Base-by-base conservation (phyloP, 2,888 invertebrate species). In the Metalampra italica region DNA sequence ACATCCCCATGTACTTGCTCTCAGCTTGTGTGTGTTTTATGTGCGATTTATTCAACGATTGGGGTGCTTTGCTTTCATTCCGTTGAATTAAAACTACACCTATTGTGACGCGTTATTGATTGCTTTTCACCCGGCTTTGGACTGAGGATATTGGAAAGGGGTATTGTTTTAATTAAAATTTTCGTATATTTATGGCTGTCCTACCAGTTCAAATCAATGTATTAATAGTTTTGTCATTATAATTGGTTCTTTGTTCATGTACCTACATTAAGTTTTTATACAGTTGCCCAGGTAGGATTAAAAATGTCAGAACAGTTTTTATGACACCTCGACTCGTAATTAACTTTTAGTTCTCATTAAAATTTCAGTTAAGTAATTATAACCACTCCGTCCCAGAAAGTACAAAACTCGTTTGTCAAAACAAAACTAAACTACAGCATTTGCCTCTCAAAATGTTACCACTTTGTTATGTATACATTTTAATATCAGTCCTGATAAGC, bases 31-130 rank as follows among this genome's bases (percentile, higher is more conserved):
- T 66, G 73, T 82, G 82, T 82, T 83, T 80, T 84, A 82, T 74
- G 69, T 69, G 62, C 67, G 70, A 68, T 63, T 64, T 74, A 75
- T 78, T 80, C 83, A 84, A 83, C 84, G 71, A 78, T 76, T 80
- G 75, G 78, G 86, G 83, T 62, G 78, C 77, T 77, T 79, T 83
- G 78, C 77, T 77, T 79, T 83, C 78, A 82, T 83, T 82, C 68
- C 55, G 59, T 64, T 63, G 74, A 74, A 83, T 80, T 78, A 80
- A 82, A 79, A 69, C 67, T 68, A 75, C 72, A 69, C 75, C 36
- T n/a, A n/a, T 36, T 36, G 36, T 36, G 53, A 62, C 54, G 57
- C 55, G 60, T 57, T 56, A 64, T 63, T 64, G 60, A 63, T 64
- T 68, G 51, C 66, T 64, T 64, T 65, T 62, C 29, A 51, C 3